Evolutionary conservation across 2,888 invertebrate genomes (phyloP).

Genomic region (Drosophila antonietae): DNA sequence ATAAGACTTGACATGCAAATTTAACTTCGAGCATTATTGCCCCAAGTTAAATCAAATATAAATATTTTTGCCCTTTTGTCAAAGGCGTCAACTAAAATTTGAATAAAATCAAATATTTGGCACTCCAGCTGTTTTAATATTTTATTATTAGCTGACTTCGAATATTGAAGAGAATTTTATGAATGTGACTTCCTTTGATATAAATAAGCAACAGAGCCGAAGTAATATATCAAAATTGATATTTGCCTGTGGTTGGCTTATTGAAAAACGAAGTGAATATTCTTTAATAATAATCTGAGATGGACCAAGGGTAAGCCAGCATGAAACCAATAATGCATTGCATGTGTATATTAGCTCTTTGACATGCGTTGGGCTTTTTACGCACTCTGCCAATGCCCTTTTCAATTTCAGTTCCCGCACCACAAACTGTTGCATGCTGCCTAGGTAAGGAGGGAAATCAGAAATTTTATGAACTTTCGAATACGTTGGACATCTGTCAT

Average conservation of each 20-base stretch:
- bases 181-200: neutral
- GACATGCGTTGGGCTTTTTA: neutral
- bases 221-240: neutral
- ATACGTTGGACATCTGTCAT: constrained; percentile 19
- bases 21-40: neutral
- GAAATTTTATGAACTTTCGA: constrained; percentile 9
- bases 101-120: neutral
- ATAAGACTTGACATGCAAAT: neutral
- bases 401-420: neutral
- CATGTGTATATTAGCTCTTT: neutral
- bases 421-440: constrained; percentile 1
- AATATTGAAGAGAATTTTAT: neutral
- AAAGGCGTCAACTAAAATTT: neutral
- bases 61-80: no score
- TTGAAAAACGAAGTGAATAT: neutral
- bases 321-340: neutral
- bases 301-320: neutral
- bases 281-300: neutral
- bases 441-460: neutral
- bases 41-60: no score
- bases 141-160: no score
- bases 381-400: neutral
- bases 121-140: neutral
- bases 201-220: neutral
- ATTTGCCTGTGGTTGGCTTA: neutral